Base-by-base conservation (phyloP, 2,797 vertebrate species). In the Tympanoctomys barrerae region DNA sequence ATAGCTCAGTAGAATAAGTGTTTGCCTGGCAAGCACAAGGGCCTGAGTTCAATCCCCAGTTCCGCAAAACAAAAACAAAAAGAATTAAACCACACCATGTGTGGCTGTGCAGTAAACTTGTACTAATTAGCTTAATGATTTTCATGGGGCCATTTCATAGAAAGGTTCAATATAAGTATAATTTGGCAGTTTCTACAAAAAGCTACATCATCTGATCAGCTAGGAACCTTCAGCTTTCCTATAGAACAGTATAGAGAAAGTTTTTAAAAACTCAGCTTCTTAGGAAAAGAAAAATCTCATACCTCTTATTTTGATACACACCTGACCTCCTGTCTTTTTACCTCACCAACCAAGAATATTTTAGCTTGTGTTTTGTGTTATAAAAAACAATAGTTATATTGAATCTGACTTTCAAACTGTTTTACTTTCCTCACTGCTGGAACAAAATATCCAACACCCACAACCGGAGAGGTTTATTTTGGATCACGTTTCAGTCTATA, bases 271-370 rank as follows among this genome's bases (percentile, higher is more conserved):
- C 39, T 46, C 52, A 11, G 31, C 22, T 12, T 91, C 81, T 94
- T 61, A 86, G 86, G 68, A 94, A 90, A 70, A 49, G 36, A 81
- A 33, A 92, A 81, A 83, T 91, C 33, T 70, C 59, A n/a, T 54
- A 36, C 87, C 33, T 39, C 21, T 24, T 52, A 26, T 80, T 89
- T 64, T 93, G 31, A 68, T 78, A 68, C 68, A 59, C 26, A 36
- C 36, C 33, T 39, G 22, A 24, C 68, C 64, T 33, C n/a, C 64
- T 33, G 64, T 22, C 31, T 49, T 28, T 1, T 5, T 46, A 33
- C 70, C 19, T 89, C 36, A 64, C 33, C 64, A 94, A 42, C 49
- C 66, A 90, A 80, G 49, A 95, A 75, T 86, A 81, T 84, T 83
- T 87, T 49, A 42, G 39, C 49, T 89, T 91, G n/a, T 46, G 42